Evolutionary conservation across 2,888 invertebrate species (phyloP).

Genomic region (Tillus elongatus): DNA sequence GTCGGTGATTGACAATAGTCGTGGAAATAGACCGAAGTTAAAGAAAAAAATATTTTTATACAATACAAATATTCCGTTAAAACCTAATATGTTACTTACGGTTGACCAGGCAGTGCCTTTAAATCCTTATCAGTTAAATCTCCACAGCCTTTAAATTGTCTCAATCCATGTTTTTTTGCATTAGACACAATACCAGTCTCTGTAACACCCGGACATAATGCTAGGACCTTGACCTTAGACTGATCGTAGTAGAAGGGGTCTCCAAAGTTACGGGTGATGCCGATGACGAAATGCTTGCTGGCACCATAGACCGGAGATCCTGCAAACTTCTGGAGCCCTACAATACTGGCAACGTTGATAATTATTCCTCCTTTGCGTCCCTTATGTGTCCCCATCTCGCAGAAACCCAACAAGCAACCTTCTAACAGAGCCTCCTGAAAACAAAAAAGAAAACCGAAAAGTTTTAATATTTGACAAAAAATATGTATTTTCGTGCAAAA

Average conservation of each 20-base stretch:
- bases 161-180: constrained; percentile 26
- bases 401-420: not conserved
- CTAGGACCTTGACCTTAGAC: constrained; percentile 40
- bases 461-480: too few relatives aligned
- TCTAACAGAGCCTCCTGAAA: not conserved
- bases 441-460: too few relatives aligned
- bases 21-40: too few relatives aligned
- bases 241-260: constrained; percentile 31
- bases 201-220: constrained; percentile 42
- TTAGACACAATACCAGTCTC: constrained; percentile 36
- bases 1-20: too few relatives aligned
- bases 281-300: constrained; percentile 50
- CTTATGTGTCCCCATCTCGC: not conserved
- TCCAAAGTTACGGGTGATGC: constrained; percentile 46
- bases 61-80: too few relatives aligned
- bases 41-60: too few relatives aligned
- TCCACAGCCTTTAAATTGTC: constrained; percentile 26
- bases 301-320: constrained; percentile 51
- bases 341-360: constrained; percentile 56
- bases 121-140: constrained; percentile 29
- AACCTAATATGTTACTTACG: constrained; percentile 26
- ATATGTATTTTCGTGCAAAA: too few relatives aligned
- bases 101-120: constrained; percentile 33
- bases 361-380: constrained; percentile 53
- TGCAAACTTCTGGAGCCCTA: constrained; percentile 48